Base-by-base conservation (phyloP, 2,797 vertebrate species). In the Xerus rutilus region DNA sequence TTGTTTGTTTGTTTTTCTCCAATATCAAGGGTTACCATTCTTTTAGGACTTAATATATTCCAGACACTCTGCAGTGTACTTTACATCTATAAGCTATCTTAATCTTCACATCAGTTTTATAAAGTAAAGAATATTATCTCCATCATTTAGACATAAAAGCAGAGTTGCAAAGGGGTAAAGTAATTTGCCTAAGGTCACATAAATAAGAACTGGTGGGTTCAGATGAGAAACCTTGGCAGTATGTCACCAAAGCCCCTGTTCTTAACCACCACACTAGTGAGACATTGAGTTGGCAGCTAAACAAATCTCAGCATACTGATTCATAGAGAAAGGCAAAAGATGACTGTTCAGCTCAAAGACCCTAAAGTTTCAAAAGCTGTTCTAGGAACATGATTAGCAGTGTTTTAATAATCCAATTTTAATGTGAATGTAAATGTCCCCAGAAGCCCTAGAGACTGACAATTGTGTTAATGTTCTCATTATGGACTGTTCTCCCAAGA, bases 331-430 rank as follows among this genome's bases (percentile, higher is more conserved):
- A 45, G 52, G 15, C 69, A 47, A 94, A 85, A 76, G 25, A 67
- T 73, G 54, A 15, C 10, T 79, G 17, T 76, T 93, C 93, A 67
- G 25, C 15, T 91, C 74, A 89, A 72, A 79, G 18, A 86, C 52
- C 15, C 52, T 64, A 70, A 94, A 35, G 25, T 84, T 81, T 93
- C 54, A 91, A 73, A 94, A 73, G 13, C 74, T 95, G 73, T 96
- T 91, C n/a, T 91, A 96, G 67, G 28, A 96, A 89, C 21, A 69
- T 86, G 43, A 88, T 94, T 59, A 89, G 76, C 86, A 86, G 84
- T 93, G 79, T 86, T 92, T 86, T 82, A 90, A 49, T 92, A 95
- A 69, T 17, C 17, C 64, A 96, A 54, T 84, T 94, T 88, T 21
- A 96, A 93, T 93, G 39, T 39, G 39, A 39, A 39, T 39, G 52